Conservation (phyloP, 2,888 invertebrate genomes). For the Germaria angustata region DNA sequence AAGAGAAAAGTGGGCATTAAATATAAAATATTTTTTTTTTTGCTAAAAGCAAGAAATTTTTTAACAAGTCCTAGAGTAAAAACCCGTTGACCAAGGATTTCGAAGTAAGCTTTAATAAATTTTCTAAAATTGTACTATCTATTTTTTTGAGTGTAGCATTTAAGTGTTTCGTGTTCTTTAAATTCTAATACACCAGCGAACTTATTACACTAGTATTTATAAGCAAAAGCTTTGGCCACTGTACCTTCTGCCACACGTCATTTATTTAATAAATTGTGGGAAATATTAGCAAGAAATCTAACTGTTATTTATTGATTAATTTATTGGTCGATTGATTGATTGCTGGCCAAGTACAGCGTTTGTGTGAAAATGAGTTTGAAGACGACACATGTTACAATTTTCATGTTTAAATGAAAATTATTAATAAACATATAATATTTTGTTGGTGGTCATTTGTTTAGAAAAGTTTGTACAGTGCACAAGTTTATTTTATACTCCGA, state of each 20-base stretch:
- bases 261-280: constrained; percentile 71
- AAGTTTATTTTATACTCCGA: background rate
- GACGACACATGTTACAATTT: constrained; percentile 43
- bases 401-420: constrained; percentile 6
- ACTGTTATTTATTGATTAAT: constrained; percentile 75
- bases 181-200: too few relatives aligned
- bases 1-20: too few relatives aligned
- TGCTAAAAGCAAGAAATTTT: too few relatives aligned
- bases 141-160: too few relatives aligned
- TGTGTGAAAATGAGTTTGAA: constrained; percentile 24
- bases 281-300: constrained; percentile 71
- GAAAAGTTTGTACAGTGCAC: background rate
- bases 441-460: constrained; percentile 33
- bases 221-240: background rate
- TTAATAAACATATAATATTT: background rate
- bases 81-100: too few relatives aligned
- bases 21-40: too few relatives aligned
- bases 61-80: too few relatives aligned
- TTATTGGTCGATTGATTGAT: constrained; percentile 52
- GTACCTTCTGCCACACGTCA: background rate
- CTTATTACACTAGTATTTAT: too few relatives aligned
- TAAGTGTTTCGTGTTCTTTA: too few relatives aligned
- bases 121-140: too few relatives aligned
- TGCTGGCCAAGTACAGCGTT: background rate
- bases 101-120: too few relatives aligned